Conservation (phyloP, 2,113 vertebrate species). For the Pygoscelis antarcticus region DNA sequence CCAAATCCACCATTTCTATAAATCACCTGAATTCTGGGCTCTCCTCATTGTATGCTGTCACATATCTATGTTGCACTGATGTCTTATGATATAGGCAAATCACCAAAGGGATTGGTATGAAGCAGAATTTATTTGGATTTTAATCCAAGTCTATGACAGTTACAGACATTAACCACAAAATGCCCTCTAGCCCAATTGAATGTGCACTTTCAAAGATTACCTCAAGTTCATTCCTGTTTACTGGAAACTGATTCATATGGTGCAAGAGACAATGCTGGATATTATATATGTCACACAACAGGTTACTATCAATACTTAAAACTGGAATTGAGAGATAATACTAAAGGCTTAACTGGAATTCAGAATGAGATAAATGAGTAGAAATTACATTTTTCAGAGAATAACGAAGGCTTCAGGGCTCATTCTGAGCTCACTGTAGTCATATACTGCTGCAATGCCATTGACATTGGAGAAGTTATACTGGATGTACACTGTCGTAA, state of each 20-base stretch:
- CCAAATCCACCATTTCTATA: neutral
- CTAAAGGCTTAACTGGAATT: slow-evolving; percentile 24
- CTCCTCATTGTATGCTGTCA: neutral
- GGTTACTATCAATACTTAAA: slow-evolving; percentile 4
- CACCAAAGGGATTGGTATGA: neutral
- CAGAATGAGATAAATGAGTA: slow-evolving; percentile 7
- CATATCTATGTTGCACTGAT: neutral
- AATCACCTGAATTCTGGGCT: neutral
- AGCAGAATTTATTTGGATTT: neutral
- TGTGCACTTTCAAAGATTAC: neutral
- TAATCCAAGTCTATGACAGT: neutral
- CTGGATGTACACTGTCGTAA: neutral
- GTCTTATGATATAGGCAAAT: neutral
- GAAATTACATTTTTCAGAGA: neutral
- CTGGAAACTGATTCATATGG: neutral
- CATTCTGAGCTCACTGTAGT: neutral
- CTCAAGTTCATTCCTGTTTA: neutral
- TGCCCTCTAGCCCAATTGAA: neutral
- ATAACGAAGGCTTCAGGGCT: neutral
- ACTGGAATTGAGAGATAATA: slow-evolving; percentile 11
- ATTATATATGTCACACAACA: neutral
- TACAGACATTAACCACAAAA: neutral
- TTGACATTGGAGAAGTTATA: neutral
- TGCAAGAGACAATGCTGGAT: neutral
- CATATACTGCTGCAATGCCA: neutral